phyloP scores from a whole-genome alignment of 1,140 invertebrate species.

The Lepidurus couesii region DNA sequence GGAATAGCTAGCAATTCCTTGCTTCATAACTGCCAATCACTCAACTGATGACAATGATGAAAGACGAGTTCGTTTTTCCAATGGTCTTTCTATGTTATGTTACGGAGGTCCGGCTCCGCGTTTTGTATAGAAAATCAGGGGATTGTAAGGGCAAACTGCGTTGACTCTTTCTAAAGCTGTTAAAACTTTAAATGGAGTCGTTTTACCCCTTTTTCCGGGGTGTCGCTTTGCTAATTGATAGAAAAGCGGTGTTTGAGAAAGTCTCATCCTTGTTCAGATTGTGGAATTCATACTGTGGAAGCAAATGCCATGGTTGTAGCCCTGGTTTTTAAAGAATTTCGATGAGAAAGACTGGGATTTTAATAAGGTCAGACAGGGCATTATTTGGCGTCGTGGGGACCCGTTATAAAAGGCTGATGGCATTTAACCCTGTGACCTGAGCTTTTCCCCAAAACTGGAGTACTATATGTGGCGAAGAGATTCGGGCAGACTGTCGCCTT shows the following conservation, averaged over 20 bases:
- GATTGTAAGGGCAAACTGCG: too few species aligned
- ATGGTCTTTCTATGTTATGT: neutral
- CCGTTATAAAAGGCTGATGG: slow-evolving; percentile 3
- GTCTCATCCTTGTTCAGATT: neutral
- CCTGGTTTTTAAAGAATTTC: neutral
- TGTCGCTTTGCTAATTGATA: slow-evolving; percentile 10
- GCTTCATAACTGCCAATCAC: neutral
- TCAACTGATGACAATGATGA: slow-evolving; percentile 7
- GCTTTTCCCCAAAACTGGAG: neutral
- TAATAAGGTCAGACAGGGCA: slow-evolving; percentile 9
- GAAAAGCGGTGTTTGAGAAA: neutral
- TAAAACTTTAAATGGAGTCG: slow-evolving; percentile 1
- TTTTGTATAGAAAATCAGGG: too few species aligned
- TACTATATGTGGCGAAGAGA: neutral
- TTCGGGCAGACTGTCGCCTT: slow-evolving; percentile 12
- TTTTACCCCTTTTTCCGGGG: slow-evolving; percentile 15
- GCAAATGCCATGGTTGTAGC: neutral
- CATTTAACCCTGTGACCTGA: neutral
- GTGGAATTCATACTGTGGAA: neutral
- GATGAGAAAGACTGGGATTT: neutral
- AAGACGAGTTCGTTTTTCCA: neutral
- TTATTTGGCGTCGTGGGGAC: neutral
- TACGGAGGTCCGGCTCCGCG: too few species aligned
- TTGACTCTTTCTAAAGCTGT: neutral
- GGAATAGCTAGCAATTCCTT: slow-evolving; percentile 7